Percentiles rank a stretch among this genome's conserved stretches.
These are phyloP conservation scores for Caranx melampygus DNA, from an alignment of 2,113 vertebrate species.

Conservation along the genomic window DNA sequence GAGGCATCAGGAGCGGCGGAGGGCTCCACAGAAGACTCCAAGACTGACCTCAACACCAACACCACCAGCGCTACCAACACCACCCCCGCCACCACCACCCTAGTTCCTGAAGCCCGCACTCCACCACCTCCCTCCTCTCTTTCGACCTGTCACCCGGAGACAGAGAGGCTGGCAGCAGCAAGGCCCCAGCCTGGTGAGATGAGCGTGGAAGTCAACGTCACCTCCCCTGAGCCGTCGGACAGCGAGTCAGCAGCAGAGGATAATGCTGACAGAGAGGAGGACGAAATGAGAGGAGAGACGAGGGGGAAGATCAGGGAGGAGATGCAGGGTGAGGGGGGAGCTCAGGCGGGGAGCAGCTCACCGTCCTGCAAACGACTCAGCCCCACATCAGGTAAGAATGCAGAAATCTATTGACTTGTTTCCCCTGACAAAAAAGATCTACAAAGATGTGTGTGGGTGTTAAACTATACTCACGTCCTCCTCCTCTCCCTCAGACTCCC, in stretches of 20 bases:
- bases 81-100: not conserved
- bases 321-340: conserved; percentile 83
- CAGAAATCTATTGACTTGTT: not conserved
- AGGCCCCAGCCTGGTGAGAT: conserved; percentile 82
- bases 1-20: conserved; percentile 83
- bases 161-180: conserved; percentile 73
- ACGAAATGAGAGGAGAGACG: conserved; percentile 76
- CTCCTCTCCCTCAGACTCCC: conserved; percentile 87
- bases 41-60: conserved; percentile 65
- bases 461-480: conserved; percentile 1
- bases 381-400: conserved; percentile 91
- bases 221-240: conserved; percentile 94
- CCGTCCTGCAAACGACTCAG: conserved; percentile 90
- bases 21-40: conserved; percentile 84
- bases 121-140: conserved; percentile 78
- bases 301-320: conserved; percentile 79
- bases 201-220: conserved; percentile 91
- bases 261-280: conserved; percentile 88
- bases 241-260: conserved; percentile 93
- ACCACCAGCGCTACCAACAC: conserved; percentile 23
- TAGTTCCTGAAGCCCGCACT: conserved; percentile 77
- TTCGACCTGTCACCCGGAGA: conserved; percentile 81
- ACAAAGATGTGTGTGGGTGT: not conserved
- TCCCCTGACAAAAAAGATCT: not conserved
- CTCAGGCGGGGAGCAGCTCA: conserved; percentile 81